A percentile compares a stretch with the other conserved stretches of the same genome.
phyloP scores from a whole-genome alignment of 2,113 vertebrate genomes.

The Elanoides forficatus region DNA sequence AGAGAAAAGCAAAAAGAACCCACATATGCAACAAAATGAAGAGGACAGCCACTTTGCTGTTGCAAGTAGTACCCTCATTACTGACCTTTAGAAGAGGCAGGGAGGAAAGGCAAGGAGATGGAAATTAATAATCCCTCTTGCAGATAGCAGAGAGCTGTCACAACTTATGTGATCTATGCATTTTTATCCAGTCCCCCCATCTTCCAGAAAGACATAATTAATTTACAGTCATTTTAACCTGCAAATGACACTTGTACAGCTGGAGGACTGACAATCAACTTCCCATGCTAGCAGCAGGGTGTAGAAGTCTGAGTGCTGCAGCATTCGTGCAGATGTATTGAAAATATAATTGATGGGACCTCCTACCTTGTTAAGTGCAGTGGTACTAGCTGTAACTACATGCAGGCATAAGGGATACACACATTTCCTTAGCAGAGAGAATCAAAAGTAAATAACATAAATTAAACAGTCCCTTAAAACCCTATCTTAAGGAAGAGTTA shows the following conservation, averaged over 20 bases:
- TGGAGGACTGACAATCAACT: slow-evolving; percentile 36
- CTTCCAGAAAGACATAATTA: slow-evolving; percentile 31
- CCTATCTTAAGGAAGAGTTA: background rate
- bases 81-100: background rate
- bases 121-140: background rate
- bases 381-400: background rate
- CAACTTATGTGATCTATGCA: background rate
- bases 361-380: slow-evolving; percentile 27
- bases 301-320: background rate
- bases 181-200: background rate
- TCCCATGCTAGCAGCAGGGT: background rate
- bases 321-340: background rate
- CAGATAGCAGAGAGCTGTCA: background rate
- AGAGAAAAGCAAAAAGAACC: background rate
- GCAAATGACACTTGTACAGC: background rate
- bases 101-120: background rate
- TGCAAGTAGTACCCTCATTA: background rate
- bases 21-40: background rate
- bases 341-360: background rate
- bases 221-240: slow-evolving; percentile 37
- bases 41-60: background rate
- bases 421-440: background rate
- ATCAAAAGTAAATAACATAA: background rate
- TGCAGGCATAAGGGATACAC: background rate
- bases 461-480: background rate